These are phyloP conservation scores for Synergus gifuensis DNA, from an alignment of 2,888 invertebrate species.

Conservation along the genomic window DNA sequence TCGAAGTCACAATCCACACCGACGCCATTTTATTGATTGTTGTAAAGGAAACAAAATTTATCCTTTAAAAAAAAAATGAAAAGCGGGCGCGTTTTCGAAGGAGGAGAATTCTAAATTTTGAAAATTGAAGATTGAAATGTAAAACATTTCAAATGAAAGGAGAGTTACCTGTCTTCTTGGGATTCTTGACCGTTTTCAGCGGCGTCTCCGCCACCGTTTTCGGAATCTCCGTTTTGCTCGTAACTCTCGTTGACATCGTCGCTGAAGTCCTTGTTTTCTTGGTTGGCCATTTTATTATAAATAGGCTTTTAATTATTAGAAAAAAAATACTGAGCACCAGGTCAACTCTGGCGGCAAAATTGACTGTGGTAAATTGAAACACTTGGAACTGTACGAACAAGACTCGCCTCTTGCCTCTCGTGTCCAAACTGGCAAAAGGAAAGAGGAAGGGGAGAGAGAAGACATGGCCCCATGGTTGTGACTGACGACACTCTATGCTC, in stretches of 20 bases:
- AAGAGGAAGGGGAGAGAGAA: conserved; percentile 69
- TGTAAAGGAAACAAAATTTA: not conserved
- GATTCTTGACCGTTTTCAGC: conserved; percentile 83
- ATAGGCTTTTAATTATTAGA: conserved; percentile 47
- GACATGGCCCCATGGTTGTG: conserved; percentile 10
- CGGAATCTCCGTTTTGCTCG: conserved; percentile 80
- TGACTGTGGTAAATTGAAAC: not conserved
- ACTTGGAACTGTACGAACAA: not conserved
- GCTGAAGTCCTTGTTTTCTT: conserved; percentile 77
- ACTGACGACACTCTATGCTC: conserved; percentile 2
- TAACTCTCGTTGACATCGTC: conserved; percentile 69
- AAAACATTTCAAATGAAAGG: conserved; percentile 50
- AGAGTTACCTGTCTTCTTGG: conserved; percentile 76
- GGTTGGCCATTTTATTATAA: conserved; percentile 70
- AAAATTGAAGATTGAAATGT: conserved; percentile 16
- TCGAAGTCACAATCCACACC: conserved; percentile 10
- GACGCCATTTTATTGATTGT: conserved; percentile 30
- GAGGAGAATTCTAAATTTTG: not conserved
- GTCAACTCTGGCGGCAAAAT: conserved; percentile 17
- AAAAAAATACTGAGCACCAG: conserved; percentile 51
- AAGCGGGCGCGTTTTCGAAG: conserved; percentile 29
- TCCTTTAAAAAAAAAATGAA: not conserved
- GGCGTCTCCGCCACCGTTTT: conserved; percentile 85
- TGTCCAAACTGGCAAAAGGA: conserved; percentile 72
- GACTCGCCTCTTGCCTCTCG: conserved; percentile 55